phyloP scores from a whole-genome alignment of 2,113 vertebrate genomes.

The Neogobius melanostomus region DNA sequence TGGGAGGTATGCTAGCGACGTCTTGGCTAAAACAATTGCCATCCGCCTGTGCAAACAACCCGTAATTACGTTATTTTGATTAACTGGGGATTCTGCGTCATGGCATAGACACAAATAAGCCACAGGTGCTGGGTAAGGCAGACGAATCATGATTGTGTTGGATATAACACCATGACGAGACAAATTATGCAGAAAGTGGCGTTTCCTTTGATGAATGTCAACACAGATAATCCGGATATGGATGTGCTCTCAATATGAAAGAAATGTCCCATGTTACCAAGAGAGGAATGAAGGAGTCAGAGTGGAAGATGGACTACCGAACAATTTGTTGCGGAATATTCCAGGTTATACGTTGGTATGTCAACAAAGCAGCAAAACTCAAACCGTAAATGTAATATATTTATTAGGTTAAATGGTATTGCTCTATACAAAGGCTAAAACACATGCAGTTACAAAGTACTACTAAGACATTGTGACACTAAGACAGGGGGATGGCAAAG shows the following conservation, averaged over 20 bases:
- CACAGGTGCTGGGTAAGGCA: constrained; percentile 48
- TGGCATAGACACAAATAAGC: constrained; percentile 46
- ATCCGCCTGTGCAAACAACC: constrained; percentile 66
- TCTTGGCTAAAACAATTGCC: constrained; percentile 66
- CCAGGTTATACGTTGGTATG: too few relatives aligned
- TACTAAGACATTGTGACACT: too few relatives aligned
- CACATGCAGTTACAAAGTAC: too few relatives aligned
- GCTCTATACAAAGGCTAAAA: too few relatives aligned
- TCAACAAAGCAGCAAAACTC: too few relatives aligned
- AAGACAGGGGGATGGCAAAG: too few relatives aligned
- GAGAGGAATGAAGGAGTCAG: neutral
- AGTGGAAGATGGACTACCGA: too few relatives aligned
- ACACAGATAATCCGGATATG: constrained; percentile 5
- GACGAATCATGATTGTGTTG: constrained; percentile 6
- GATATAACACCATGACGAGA: neutral
- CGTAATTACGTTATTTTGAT: constrained; percentile 65
- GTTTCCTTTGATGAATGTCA: constrained; percentile 11
- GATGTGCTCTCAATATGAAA: neutral
- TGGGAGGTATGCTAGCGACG: constrained; percentile 54
- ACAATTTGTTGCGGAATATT: too few relatives aligned
- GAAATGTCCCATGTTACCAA: neutral
- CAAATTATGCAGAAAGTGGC: constrained; percentile 10
- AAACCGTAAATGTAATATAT: too few relatives aligned
- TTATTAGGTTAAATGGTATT: too few relatives aligned
- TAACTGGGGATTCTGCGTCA: constrained; percentile 57